Evolutionary conservation across 2,888 invertebrate genomes (phyloP), one percentile per base, ranked within the genome.

Genomic region (Protonemura montana): DNA sequence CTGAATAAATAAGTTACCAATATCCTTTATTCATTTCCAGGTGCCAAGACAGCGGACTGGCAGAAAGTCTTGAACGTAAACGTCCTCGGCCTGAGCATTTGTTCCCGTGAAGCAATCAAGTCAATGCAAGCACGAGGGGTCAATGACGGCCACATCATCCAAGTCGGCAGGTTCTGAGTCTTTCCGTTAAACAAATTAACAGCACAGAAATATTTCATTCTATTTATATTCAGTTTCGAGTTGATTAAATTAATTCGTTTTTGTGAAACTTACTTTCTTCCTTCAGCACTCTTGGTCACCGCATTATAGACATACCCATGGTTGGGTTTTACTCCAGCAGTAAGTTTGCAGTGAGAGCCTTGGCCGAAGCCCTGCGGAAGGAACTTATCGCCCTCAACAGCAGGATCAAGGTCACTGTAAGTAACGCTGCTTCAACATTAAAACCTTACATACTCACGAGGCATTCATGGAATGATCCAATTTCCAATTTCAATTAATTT

Each of bases 261-360:
- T n/a, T n/a, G n/a, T n/a, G n/a, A n/a, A n/a, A n/a, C n/a, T n/a
- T n/a, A n/a, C n/a, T n/a, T 35, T 3, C 5, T 35, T 35, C 10
- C 10, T 59, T 59, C 85, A 87, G 87, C 41, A 76, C 86, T 2
- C 76, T 81, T 5, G 87, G 87, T 0, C 87, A 87, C 29, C 76
- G 42, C 6, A 82, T 85, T 0, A 26, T 84, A 7, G 77, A 76
- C 7, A 25, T n/a, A 5, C 86, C 86, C 21, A 88, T 89, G n/a
- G 91, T 92, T 89, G 92, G 92, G 88, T 90, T 94, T 89, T 94
- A 94, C 89, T 89, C 92, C 7, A 92, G 92, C 26, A 92, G 93
- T 29, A 94, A 94, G 90, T 91, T 92, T 90, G 93, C 93, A 0
- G 92, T 94, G 26, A 92, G 92, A 0, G 92, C 93, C 0, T 90